Evolutionary conservation across 1,140 invertebrate genomes (phyloP).

Genomic region (Lasaia peninsularis): DNA sequence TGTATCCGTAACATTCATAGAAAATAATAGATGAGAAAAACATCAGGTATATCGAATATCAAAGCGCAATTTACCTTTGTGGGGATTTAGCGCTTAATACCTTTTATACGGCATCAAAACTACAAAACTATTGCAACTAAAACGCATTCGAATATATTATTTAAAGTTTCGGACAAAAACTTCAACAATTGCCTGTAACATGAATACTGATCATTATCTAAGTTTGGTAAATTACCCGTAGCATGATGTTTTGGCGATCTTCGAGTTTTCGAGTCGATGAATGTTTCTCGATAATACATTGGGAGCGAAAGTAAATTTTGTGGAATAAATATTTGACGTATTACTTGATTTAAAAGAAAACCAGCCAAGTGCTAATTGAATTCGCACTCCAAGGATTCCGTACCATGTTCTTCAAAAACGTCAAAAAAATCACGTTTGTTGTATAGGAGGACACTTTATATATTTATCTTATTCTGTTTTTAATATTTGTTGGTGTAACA

Average conservation of each 20-base stretch:
- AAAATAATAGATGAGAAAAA: constrained; percentile 51
- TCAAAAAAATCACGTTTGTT: too few species aligned
- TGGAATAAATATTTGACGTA: too few species aligned
- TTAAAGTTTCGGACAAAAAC: constrained; percentile 40
- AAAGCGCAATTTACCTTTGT: constrained; percentile 68
- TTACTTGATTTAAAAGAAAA: too few species aligned
- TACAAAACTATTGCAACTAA: constrained; percentile 52
- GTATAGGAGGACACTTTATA: too few species aligned
- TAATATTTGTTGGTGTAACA: too few species aligned
- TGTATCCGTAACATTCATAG: constrained; percentile 39
- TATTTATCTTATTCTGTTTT: too few species aligned
- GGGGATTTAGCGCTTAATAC: constrained; percentile 48
- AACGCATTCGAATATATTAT: constrained; percentile 67
- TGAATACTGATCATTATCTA: constrained; percentile 71
- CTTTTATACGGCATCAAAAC: constrained; percentile 52
- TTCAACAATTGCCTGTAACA: constrained; percentile 62
- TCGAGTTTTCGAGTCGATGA: neutral
- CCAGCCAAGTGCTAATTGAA: too few species aligned
- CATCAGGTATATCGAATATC: constrained; percentile 65
- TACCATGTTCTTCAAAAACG: too few species aligned
- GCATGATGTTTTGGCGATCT: constrained; percentile 17
- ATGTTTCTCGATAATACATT: neutral
- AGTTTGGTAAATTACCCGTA: constrained; percentile 55
- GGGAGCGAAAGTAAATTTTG: too few species aligned
- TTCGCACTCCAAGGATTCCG: too few species aligned